phyloP scores from a whole-genome alignment of 2,113 vertebrate species.

The Microcebus murinus region DNA sequence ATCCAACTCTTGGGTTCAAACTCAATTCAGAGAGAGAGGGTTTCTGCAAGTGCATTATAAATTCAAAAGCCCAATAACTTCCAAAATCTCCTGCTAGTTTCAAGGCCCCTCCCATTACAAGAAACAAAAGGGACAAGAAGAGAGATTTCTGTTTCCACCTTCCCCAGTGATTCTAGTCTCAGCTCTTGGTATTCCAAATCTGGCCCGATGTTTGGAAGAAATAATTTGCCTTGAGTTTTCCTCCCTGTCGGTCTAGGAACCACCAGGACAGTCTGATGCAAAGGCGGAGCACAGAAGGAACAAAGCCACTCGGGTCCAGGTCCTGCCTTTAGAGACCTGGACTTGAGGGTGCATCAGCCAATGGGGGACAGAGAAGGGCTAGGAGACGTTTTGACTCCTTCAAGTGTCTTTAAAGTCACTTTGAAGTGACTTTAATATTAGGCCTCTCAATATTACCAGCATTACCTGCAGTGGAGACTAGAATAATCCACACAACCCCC shows the following conservation, averaged over 20 bases:
- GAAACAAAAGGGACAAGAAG: background rate
- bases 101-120: background rate
- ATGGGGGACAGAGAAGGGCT: background rate
- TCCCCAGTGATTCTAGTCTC: background rate
- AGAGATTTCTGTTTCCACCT: background rate
- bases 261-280: background rate
- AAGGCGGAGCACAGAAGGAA: background rate
- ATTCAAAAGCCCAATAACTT: background rate
- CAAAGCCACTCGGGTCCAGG: accelerated
- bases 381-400: background rate
- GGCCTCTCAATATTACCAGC: background rate
- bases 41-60: background rate
- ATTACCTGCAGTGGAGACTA: background rate
- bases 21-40: background rate
- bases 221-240: background rate
- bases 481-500: background rate
- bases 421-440: background rate
- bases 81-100: background rate
- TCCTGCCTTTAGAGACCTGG: background rate
- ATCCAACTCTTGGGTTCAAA: background rate
- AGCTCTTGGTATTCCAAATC: background rate
- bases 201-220: background rate
- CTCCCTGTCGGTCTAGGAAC: background rate
- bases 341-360: too few relatives aligned
- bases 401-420: background rate